Conservation (phyloP, 2,888 invertebrate genomes). For the Sclerodermus sp. region DNA sequence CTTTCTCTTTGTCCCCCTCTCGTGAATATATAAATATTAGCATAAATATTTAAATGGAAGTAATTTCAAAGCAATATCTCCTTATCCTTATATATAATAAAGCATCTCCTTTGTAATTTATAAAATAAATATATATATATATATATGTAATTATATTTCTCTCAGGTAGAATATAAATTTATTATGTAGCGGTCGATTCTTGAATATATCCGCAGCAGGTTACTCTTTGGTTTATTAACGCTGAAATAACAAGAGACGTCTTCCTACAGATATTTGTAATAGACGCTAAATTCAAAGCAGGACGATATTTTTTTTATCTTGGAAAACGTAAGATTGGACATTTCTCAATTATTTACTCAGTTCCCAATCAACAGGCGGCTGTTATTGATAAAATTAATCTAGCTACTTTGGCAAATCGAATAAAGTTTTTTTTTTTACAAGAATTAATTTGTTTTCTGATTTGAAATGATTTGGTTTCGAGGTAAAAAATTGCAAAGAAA, state of each 20-base stretch:
- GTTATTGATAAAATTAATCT: too few relatives aligned
- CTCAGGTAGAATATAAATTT: neutral
- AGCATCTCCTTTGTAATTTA: neutral
- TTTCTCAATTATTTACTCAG: constrained; percentile 36
- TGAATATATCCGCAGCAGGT: neutral
- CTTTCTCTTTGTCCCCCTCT: neutral
- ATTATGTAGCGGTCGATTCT: constrained; percentile 5
- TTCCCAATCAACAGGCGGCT: too few relatives aligned
- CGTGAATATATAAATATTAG: constrained; percentile 6
- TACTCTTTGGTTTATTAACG: constrained; percentile 29
- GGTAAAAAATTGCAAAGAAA: too few relatives aligned
- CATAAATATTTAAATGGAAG: too few relatives aligned
- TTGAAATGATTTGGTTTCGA: too few relatives aligned
- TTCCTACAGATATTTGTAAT: constrained; percentile 14
- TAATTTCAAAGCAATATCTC: neutral
- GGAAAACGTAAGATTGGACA: constrained; percentile 14
- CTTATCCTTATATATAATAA: neutral
- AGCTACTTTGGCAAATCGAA: too few relatives aligned
- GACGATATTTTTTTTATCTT: constrained; percentile 11
- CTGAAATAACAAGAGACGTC: constrained; percentile 24
- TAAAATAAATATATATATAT: too few relatives aligned
- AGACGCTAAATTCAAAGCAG: too few relatives aligned
- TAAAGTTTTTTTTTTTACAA: too few relatives aligned
- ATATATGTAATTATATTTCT: too few relatives aligned
- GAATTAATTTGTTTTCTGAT: too few relatives aligned